phyloP scores from a whole-genome alignment of 2,888 invertebrate genomes.

The Dimorphilus gyrociliatus region DNA sequence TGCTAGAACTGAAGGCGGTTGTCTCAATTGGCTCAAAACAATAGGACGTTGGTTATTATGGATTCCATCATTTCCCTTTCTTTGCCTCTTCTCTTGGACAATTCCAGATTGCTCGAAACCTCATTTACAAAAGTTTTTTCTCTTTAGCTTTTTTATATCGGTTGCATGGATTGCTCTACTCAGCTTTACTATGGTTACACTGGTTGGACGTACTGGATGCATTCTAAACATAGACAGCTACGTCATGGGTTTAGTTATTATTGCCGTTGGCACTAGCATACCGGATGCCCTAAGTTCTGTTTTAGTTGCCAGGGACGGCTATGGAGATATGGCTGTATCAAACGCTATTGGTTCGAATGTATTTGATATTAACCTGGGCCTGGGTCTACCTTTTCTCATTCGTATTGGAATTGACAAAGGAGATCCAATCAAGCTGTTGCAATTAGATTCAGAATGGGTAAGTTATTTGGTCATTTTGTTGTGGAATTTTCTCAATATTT shows the following conservation, averaged over 20 bases:
- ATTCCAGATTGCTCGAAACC: slow-evolving; percentile 13
- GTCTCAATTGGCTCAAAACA: slow-evolving; percentile 6
- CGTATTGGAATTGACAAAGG: slow-evolving; percentile 12
- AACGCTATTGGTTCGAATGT: slow-evolving; percentile 20
- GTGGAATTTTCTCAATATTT: not conserved
- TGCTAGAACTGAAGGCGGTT: slow-evolving; percentile 5
- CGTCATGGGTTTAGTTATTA: slow-evolving; percentile 13
- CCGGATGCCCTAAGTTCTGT: slow-evolving; percentile 15
- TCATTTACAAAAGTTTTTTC: slow-evolving; percentile 11
- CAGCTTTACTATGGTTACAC: slow-evolving; percentile 12
- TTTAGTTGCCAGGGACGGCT: slow-evolving; percentile 14
- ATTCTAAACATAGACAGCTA: slow-evolving; percentile 12
- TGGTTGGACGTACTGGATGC: slow-evolving; percentile 11
- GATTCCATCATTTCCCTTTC: slow-evolving; percentile 12
- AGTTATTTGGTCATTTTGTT: slow-evolving; percentile 5
- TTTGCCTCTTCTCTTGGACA: slow-evolving; percentile 12
- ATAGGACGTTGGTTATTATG: slow-evolving; percentile 10
- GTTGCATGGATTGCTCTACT: slow-evolving; percentile 13
- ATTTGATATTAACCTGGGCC: slow-evolving; percentile 18
- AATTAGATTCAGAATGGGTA: slow-evolving; percentile 11
- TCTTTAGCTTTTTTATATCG: slow-evolving; percentile 11
- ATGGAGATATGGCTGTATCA: slow-evolving; percentile 19
- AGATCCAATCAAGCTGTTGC: slow-evolving; percentile 11
- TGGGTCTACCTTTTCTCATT: slow-evolving; percentile 17
- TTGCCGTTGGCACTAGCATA: slow-evolving; percentile 14